Base-by-base conservation (phyloP, 2,888 invertebrate genomes). In the Thumatha senex region DNA sequence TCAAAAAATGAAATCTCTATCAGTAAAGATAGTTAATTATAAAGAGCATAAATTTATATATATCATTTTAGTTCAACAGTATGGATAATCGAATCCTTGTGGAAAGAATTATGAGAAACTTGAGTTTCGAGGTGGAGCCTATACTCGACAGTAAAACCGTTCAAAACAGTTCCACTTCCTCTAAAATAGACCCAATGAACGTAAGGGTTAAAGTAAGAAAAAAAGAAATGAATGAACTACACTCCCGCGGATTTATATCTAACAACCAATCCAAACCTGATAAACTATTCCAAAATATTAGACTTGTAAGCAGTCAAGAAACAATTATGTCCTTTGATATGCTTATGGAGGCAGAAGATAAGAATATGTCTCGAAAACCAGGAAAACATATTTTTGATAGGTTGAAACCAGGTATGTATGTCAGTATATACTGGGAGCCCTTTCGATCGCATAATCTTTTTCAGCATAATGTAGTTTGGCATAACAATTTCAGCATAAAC, bases 251-350 rank as follows among this genome's bases (percentile, higher is more conserved):
- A 31, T 47, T 43, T 73, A 46, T 45, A 36, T 80, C n/a, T 80
- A 75, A 52, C 51, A 63, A 12, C 18, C 34, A 62, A 60, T 30
- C 52, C 1, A 48, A 56, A 36, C 49, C 61, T 5, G 56, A 62
- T 11, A 59, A 57, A 10, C 38, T 48, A 7, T 57, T 66, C 7
- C 76, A 82, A 54, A 79, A 74, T 56, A 63, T 87, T 41, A 69
- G 78, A 24, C 58, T 82, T 5, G 76, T 81, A 4, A 82, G 73
- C 50, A 90, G 89, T 57, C 84, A 88, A 46, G 85, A 82, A 57
- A 89, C 89, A 14, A 84, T 90, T 18, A 78, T 87, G 74, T 84
- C 85, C 1, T 90, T 90, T 51, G 78, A 86, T 61, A 70, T 89
- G 30, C 62, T 79, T 5, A 76, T 86, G 78, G 84, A 86, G 61